Evolutionary conservation across 2,888 invertebrate species (phyloP).

Genomic region (Trissolcus brochymenae): DNA sequence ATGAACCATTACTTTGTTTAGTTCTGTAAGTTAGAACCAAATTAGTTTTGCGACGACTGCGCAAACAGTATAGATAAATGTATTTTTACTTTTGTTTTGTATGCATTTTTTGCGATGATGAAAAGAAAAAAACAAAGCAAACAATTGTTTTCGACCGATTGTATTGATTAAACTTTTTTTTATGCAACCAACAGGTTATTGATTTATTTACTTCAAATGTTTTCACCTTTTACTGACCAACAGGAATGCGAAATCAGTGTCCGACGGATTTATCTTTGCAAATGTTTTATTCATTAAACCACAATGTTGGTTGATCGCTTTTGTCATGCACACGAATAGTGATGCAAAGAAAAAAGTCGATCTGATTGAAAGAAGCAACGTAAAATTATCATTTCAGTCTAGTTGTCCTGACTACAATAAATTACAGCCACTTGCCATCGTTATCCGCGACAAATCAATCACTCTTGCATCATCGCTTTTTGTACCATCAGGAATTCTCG

Average conservation of each 20-base stretch:
- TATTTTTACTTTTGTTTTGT: too few species aligned
- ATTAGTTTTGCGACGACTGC: slow-evolving; percentile 18
- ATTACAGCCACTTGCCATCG: slow-evolving; percentile 49
- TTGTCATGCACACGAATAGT: too few species aligned
- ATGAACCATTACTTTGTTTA: slow-evolving; percentile 26
- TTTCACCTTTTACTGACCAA: too few species aligned
- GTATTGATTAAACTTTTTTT: too few species aligned
- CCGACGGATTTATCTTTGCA: not conserved
- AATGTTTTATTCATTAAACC: slow-evolving; percentile 44
- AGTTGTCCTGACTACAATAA: slow-evolving; percentile 34
- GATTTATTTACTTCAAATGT: too few species aligned
- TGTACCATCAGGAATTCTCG: slow-evolving; percentile 9
- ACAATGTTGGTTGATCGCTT: slow-evolving; percentile 39
- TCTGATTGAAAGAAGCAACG: slow-evolving; percentile 30
- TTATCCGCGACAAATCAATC: slow-evolving; percentile 4
- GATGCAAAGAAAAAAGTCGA: slow-evolving; percentile 23
- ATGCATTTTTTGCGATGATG: too few species aligned
- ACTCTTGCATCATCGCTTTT: slow-evolving; percentile 7
- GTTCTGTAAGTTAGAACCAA: slow-evolving; percentile 31
- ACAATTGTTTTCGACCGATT: too few species aligned
- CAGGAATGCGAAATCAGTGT: too few species aligned
- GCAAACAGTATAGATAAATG: slow-evolving; percentile 4
- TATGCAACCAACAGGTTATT: too few species aligned
- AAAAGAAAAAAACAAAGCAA: too few species aligned
- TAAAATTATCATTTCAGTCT: slow-evolving; percentile 30